phyloP scores from a whole-genome alignment of 2,113 vertebrate genomes.

The Otis tarda region DNA sequence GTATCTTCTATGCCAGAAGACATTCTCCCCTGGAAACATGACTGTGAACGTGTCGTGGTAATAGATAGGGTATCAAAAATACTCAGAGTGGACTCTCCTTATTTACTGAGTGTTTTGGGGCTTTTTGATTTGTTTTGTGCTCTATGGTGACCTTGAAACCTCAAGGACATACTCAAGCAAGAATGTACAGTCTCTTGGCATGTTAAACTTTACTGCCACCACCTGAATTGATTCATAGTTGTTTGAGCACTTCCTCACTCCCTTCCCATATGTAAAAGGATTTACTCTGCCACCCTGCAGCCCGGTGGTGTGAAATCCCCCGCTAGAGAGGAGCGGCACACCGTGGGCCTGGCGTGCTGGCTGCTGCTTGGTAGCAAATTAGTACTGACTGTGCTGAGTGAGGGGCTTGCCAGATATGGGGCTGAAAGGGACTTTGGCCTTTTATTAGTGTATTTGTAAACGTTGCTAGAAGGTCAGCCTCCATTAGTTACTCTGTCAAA shows the following conservation, averaged over 20 bases:
- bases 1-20: neutral
- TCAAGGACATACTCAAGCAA: neutral
- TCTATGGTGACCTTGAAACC: neutral
- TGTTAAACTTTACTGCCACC: neutral
- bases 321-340: neutral
- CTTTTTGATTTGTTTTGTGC: neutral
- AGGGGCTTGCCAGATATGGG: neutral
- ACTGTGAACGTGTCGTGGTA: neutral
- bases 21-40: neutral
- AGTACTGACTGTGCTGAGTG: neutral
- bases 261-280: neutral
- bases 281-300: neutral
- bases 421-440: neutral
- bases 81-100: neutral
- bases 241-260: neutral
- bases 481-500: neutral
- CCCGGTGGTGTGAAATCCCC: neutral
- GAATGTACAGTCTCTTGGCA: neutral
- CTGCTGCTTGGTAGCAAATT: neutral
- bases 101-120: neutral
- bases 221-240: neutral
- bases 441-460: neutral
- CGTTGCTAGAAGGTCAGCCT: neutral
- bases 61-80: neutral
- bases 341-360: neutral